These are phyloP conservation scores for Microctonus brassicae DNA, from an alignment of 2,888 invertebrate species.

Conservation along the genomic window DNA sequence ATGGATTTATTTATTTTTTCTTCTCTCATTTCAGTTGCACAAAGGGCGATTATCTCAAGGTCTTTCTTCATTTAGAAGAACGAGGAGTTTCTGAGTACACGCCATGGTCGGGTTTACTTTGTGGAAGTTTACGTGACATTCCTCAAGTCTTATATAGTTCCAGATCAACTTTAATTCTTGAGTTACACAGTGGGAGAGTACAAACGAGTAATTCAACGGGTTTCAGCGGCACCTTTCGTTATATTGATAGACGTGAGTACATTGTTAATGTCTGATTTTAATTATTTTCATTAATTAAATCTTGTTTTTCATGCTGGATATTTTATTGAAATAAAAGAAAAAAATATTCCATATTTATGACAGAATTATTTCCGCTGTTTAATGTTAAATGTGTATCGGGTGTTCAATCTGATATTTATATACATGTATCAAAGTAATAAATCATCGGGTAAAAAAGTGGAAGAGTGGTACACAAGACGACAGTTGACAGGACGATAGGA, in stretches of 20 bases:
- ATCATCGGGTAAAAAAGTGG: neutral
- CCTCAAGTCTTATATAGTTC: conserved; percentile 83
- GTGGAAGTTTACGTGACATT: conserved; percentile 78
- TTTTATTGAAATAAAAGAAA: no score
- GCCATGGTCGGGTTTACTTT: conserved; percentile 80
- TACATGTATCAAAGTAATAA: conserved; percentile 1
- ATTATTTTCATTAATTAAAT: neutral
- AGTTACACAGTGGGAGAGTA: conserved; percentile 76
- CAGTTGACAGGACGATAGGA: neutral
- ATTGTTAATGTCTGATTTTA: neutral
- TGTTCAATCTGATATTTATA: no score
- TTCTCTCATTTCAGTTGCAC: conserved; percentile 82
- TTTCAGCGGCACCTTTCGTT: conserved; percentile 82
- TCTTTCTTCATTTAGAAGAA: conserved; percentile 81
- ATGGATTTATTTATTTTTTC: conserved; percentile 43
- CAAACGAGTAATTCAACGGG: conserved; percentile 75
- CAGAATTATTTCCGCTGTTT: no score
- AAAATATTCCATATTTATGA: no score
- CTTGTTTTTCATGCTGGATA: neutral
- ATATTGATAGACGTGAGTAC: conserved; percentile 83
- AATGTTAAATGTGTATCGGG: no score
- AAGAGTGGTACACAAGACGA: neutral
- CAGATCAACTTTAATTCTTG: conserved; percentile 80
- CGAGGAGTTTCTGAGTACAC: conserved; percentile 82
- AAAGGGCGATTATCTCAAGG: conserved; percentile 82